Evolutionary conservation across 2,888 invertebrate genomes (phyloP), one percentile per base, ranked within the genome.

Genomic region (Deilephila porcellus): DNA sequence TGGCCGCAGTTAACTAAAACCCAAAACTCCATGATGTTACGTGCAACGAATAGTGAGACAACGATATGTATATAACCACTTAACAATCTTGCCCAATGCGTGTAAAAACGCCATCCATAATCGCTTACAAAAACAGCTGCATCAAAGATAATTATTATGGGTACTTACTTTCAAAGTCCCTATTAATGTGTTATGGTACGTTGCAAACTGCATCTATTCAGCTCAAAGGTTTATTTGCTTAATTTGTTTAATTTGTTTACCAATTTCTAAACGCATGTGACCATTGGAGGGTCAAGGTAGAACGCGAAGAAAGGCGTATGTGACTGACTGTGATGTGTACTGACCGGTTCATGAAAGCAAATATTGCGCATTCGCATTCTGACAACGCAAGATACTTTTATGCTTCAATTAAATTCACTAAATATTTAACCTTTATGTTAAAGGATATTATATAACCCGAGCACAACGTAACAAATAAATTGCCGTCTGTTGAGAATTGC

Each of bases 241-340:
- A 45, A 45, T 45, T 14, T 37, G 34, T 63, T 45, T 14, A 45
- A 45, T 45, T 14, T 37, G 34, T 63, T 34, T 14, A 3, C 63
- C 17, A 63, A 63, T 63, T 34, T 45, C 37, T 37, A 45, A 63
- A 45, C 32, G 37, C 25, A 67, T 11, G 64, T 71, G 60, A 71
- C 20, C 53, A 34, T 19, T 56, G 29, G 29, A 32, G 11, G 5
- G 20, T 64, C 72, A 72, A 72, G 64, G 56, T 29, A 53, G 19
- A 19, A 25, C 20, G 63, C 67, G 25, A 75, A 72, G 72, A 72
- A 74, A 75, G 75, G 64, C 25, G 52, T 64, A 71, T 72, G 64
- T 74, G 72, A 72, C 72, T 72, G 52, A 53, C 71, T n/a, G n/a
- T n/a, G n/a, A n/a, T n/a, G n/a, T n/a, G n/a, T 71, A 70, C 11